These are phyloP conservation scores for Lymantria dispar DNA, from an alignment of 2,888 invertebrate genomes.

Conservation along the genomic window DNA sequence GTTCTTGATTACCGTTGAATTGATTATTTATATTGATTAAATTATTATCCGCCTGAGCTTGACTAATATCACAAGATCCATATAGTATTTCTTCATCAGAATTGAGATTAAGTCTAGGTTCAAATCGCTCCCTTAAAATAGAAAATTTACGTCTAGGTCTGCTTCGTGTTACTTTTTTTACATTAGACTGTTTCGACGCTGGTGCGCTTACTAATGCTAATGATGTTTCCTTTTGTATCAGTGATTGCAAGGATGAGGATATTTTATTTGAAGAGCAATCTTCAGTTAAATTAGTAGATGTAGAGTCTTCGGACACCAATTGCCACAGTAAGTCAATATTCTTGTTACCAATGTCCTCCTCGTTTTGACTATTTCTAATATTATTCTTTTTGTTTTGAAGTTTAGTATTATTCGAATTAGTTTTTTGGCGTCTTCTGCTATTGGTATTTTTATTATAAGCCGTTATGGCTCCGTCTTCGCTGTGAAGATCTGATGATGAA, in stretches of 20 bases:
- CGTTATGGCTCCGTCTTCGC: conserved; percentile 33
- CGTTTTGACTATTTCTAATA: conserved; percentile 48
- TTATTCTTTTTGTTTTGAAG: conserved; percentile 53
- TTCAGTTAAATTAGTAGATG: conserved; percentile 52
- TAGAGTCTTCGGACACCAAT: conserved; percentile 66
- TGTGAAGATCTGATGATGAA: conserved; percentile 27
- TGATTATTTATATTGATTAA: conserved; percentile 49
- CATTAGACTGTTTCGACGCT: conserved; percentile 56
- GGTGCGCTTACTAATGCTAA: conserved; percentile 41
- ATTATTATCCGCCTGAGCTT: conserved; percentile 46
- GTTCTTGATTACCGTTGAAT: conserved; percentile 35
- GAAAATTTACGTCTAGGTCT: conserved; percentile 83
- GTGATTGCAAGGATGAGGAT: conserved; percentile 69
- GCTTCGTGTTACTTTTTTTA: conserved; percentile 63
- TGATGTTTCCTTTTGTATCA: conserved; percentile 68
- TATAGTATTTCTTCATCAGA: conserved; percentile 75
- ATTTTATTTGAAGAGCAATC: conserved; percentile 61
- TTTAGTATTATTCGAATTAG: conserved; percentile 41
- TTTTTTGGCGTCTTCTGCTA: conserved; percentile 51
- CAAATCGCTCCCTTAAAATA: conserved; percentile 81
- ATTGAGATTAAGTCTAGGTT: conserved; percentile 68
- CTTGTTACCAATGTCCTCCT: conserved; percentile 64
- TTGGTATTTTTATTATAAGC: conserved; percentile 51
- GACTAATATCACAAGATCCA: conserved; percentile 57
- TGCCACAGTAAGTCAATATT: conserved; percentile 74